Evolutionary conservation across 2,888 invertebrate species (phyloP).

Genomic region (Coleophora deauratella): DNA sequence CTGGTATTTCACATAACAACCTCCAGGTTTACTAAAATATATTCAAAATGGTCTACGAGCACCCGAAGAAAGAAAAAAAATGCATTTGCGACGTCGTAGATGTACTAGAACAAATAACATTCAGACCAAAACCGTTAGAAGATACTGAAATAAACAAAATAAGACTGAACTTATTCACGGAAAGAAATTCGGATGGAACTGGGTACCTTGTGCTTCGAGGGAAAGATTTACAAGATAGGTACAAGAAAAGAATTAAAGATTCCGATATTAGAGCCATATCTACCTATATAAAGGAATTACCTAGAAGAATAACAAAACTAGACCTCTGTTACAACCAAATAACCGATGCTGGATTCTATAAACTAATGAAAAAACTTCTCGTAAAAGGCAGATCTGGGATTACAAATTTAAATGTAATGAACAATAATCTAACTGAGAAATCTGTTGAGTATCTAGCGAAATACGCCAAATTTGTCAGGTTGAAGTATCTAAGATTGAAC

Average conservation of each 20-base stretch:
- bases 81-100: slow-evolving; percentile 42
- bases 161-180: slow-evolving; percentile 51
- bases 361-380: slow-evolving; percentile 52
- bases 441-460: slow-evolving; percentile 50
- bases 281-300: slow-evolving; percentile 54
- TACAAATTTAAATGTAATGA: slow-evolving; percentile 69
- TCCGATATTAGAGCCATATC: slow-evolving; percentile 64
- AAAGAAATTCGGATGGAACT: slow-evolving; percentile 71
- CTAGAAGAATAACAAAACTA: slow-evolving; percentile 56
- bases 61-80: slow-evolving; percentile 21
- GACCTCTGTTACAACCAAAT: slow-evolving; percentile 74
- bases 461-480: slow-evolving; percentile 46
- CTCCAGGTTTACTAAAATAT: too few species aligned
- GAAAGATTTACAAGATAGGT: slow-evolving; percentile 59
- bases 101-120: slow-evolving; percentile 40
- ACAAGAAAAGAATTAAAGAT: slow-evolving; percentile 53
- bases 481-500: slow-evolving; percentile 69
- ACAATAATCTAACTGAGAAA: slow-evolving; percentile 62
- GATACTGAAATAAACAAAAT: slow-evolving; percentile 39
- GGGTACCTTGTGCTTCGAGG: slow-evolving; percentile 67
- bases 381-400: slow-evolving; percentile 60
- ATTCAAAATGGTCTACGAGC: too few species aligned
- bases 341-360: slow-evolving; percentile 61
- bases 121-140: slow-evolving; percentile 23
- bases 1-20: too few species aligned